Base-by-base conservation (phyloP, 2,888 invertebrate genomes). In the Chymomyza procnemis region DNA sequence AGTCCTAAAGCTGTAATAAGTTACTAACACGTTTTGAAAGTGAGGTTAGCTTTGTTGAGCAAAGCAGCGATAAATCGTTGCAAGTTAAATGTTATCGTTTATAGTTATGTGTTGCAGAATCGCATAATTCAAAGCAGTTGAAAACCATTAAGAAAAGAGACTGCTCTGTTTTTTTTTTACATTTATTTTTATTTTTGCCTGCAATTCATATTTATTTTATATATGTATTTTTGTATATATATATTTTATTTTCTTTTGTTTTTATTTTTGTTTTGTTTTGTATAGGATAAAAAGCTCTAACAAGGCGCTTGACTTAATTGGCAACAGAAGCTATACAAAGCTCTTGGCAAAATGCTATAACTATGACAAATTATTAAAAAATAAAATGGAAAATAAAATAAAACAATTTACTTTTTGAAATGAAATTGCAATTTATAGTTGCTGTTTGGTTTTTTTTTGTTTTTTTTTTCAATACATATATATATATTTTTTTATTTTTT, bases 241-340 rank as follows among this genome's bases (percentile, higher is more conserved):
- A 50, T 71, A 60, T 55, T 61, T 62, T 52, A 34, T 62, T 62
- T 67, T 71, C 63, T 64, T 47, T 50, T 41, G 46, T 22, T 76
- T 71, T 76, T 60, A 22, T 48, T 62, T 62, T 67, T 71, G n/a
- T n/a, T n/a, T n/a, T n/a, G n/a, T n/a, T 76, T 71, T 76, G 67
- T 67, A 76, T 64, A 72, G 76, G 75, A 80, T 79, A 75, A 76
- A 84, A 82, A 74, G 81, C 81, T 82, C 84, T 81, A 81, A 80
- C 78, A 82, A 83, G 81, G 81, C 79, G 79, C 75, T 80, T 80
- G 80, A 64, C 73, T 77, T 79, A 79, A 80, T 74, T 78, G 77
- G 79, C 81, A 82, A 82, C 83, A 82, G 70, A 80, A 80, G 84
- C 84, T 78, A 81, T 76, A 82, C 34, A 74, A 80, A 81, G 80